Base-by-base conservation (phyloP, 2,797 vertebrate genomes). In the Pristis pectinata region DNA sequence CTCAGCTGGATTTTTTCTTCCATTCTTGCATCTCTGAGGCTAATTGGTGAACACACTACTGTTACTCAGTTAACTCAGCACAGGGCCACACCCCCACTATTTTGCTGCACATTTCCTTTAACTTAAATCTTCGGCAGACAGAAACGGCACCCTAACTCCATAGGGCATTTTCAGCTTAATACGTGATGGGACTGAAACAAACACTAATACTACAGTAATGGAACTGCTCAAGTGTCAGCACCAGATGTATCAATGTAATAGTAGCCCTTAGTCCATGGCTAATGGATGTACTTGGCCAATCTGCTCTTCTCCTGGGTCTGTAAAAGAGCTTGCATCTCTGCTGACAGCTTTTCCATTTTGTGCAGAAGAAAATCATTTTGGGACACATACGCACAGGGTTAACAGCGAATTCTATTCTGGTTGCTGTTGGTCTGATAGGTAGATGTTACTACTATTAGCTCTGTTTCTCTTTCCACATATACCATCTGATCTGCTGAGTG, bases 191-290 rank as follows among this genome's bases (percentile, higher is more conserved):
- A 64, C 87, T 41, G 87, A 91, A 91, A 67, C 83, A 87, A 10
- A 10, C 13, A n/a, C 82, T 56, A 19, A 89, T 61, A 89, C 22
- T 64, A 59, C 85, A 89, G 85, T 11, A 41, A n/a, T 56, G 56
- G 64, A 67, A 59, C 87, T 37, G 37, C 87, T 91, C 87, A 91
- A 41, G 91, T 91, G 59, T 91, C 87, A 41, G 34, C 59, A 64
- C 7, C 8, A 41, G 59, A 67, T 61, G n/a, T 91, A 22, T 11
- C 30, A 61, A 53, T 91, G 87, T 91, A 91, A 91, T 41, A 91
- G 59, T 91, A 91, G 37, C 87, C 87, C 59, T 37, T 91, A 22
- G n/a, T 11, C 15, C 59, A 67, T n/a, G 24, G 41, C 67, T 24
- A 91, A 64, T 91, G 87, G 64, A 37, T 67, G 64, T 61, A 91